These are phyloP conservation scores for Xerus rutilus DNA, from an alignment of 2,797 vertebrate species.

Conservation along the genomic window DNA sequence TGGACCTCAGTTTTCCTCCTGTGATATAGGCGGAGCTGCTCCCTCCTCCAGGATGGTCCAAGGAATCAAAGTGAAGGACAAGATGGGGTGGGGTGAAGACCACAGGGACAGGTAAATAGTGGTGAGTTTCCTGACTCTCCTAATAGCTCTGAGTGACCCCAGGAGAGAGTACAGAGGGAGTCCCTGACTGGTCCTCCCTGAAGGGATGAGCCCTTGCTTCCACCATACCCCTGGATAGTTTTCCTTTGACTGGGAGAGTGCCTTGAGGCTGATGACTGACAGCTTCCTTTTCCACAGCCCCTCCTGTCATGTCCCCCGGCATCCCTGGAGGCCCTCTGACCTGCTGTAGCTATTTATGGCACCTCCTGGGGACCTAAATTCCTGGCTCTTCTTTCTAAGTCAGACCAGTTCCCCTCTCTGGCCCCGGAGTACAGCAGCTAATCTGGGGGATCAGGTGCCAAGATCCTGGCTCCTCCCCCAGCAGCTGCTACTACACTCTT, in stretches of 20 bases:
- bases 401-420: conserved; percentile 62
- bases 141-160: background rate
- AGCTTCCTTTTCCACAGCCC: conserved; percentile 75
- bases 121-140: background rate
- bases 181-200: background rate
- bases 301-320: background rate
- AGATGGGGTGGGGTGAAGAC: background rate
- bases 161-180: conserved; percentile 10
- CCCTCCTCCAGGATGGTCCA: background rate
- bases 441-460: conserved; percentile 85
- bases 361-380: conserved; percentile 73
- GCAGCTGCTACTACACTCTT: conserved; percentile 85
- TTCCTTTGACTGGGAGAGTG: conserved; percentile 79
- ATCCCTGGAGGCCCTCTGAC: conserved; percentile 73
- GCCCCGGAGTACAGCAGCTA: conserved; percentile 82
- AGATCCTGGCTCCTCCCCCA: conserved; percentile 68
- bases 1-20: background rate
- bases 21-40: background rate
- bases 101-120: background rate
- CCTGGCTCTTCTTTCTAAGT: conserved; percentile 77
- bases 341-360: conserved; percentile 87
- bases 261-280: conserved; percentile 77
- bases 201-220: conserved; percentile 11
- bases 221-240: background rate
- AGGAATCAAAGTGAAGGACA: background rate